Percentiles rank a stretch among this genome's conserved stretches.
Evolutionary conservation across 2,113 vertebrate species (phyloP).

Genomic region (Dicerorhinus sumatrensis): DNA sequence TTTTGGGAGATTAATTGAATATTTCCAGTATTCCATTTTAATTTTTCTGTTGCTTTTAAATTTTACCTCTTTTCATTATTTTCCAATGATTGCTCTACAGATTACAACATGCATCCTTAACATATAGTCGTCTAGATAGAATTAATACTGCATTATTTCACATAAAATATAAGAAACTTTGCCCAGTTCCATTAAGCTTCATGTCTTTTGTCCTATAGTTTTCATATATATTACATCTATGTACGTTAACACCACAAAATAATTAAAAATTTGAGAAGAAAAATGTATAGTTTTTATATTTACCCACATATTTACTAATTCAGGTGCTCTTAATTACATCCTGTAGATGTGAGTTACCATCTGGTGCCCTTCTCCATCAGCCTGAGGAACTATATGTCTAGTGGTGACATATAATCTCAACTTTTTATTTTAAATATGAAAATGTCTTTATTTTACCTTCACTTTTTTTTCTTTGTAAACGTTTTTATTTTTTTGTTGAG

Average conservation of each 20-base stretch:
- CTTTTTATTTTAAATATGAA: neutral
- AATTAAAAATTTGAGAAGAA: neutral
- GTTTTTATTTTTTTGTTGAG: neutral
- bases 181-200: neutral
- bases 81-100: neutral
- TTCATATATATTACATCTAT: neutral
- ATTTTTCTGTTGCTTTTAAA: neutral
- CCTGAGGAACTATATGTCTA: neutral
- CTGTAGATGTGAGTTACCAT: neutral
- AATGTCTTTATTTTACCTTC: neutral
- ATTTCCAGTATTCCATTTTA: neutral
- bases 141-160: neutral
- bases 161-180: neutral
- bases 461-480: neutral
- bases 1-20: neutral
- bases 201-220: neutral
- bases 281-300: neutral
- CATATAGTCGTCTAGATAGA: neutral
- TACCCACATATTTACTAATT: neutral
- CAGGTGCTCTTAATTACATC: neutral
- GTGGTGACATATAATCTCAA: neutral
- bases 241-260: neutral
- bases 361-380: neutral
- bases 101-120: neutral
- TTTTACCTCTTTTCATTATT: neutral